phyloP scores from a whole-genome alignment of 2,113 vertebrate genomes.

The Ictalurus furcatus region DNA sequence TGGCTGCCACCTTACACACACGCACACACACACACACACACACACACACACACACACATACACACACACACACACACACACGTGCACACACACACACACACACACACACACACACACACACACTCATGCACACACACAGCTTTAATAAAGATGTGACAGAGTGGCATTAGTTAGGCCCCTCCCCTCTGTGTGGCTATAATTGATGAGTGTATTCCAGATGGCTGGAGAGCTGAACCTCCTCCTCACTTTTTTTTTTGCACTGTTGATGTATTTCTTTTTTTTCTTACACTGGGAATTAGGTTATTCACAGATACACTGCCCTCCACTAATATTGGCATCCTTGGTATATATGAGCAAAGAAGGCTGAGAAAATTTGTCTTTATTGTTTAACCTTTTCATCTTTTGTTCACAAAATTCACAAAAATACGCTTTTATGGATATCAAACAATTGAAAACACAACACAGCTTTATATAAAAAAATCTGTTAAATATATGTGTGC shows the following conservation, averaged over 20 bases:
- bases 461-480: no score
- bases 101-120: not conserved
- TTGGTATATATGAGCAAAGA: no score
- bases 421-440: no score
- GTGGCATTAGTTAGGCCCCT: constrained; percentile 32
- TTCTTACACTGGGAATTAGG: constrained; percentile 25
- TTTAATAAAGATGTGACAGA: constrained; percentile 49
- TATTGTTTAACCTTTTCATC: no score
- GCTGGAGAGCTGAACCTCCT: constrained; percentile 15
- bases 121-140: not conserved
- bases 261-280: constrained; percentile 32
- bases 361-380: no score
- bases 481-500: no score
- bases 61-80: not conserved
- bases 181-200: constrained; percentile 37
- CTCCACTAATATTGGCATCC: no score
- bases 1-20: constrained; percentile 9
- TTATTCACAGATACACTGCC: constrained; percentile 34
- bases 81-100: constrained; percentile 38
- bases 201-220: constrained; percentile 45
- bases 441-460: no score
- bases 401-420: no score
- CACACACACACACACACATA: not conserved
- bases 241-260: constrained; percentile 42
- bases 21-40: constrained; percentile 32